Evolutionary conservation across 2,888 invertebrate species (phyloP).

Genomic region (Tetragonisca angustula): DNA sequence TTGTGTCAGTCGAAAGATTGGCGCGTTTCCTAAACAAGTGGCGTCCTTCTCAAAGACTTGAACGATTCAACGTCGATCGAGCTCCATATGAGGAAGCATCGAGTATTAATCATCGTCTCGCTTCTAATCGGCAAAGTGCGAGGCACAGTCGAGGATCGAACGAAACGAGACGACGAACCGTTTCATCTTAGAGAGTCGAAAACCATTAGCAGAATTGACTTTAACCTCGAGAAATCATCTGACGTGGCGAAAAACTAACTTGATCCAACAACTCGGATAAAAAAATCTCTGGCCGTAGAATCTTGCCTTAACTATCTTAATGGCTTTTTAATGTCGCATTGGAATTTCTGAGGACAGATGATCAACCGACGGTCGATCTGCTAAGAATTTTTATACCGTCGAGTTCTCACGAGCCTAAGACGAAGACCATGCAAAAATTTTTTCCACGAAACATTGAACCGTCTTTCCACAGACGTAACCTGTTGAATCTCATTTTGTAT

Average conservation of each 20-base stretch:
- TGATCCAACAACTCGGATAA: conserved; percentile 30
- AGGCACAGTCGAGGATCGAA: neutral
- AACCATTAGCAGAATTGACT: neutral
- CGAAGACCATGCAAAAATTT: conserved; percentile 11
- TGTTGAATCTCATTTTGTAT: neutral
- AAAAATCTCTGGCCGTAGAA: conserved; percentile 54
- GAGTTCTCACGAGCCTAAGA: neutral
- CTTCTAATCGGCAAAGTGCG: neutral
- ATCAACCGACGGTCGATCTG: conserved; percentile 49
- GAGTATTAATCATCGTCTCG: neutral
- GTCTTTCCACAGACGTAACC: neutral
- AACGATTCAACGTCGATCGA: neutral
- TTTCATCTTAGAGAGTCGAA: neutral
- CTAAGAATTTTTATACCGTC: conserved; percentile 39
- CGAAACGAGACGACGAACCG: neutral
- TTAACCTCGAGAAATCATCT: conserved; percentile 40
- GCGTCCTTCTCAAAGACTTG: neutral
- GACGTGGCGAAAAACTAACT: conserved; percentile 9
- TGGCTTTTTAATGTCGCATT: conserved; percentile 72
- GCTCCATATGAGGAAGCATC: neutral
- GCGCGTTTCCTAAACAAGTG: neutral
- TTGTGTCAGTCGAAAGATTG: neutral
- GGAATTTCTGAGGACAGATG: conserved; percentile 51
- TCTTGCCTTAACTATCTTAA: conserved; percentile 59
- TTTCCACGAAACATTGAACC: neutral